Percentiles rank a stretch among this genome's conserved stretches.
Conservation (phyloP, 1,140 invertebrate genomes). For the Drosophila navojoa region DNA sequence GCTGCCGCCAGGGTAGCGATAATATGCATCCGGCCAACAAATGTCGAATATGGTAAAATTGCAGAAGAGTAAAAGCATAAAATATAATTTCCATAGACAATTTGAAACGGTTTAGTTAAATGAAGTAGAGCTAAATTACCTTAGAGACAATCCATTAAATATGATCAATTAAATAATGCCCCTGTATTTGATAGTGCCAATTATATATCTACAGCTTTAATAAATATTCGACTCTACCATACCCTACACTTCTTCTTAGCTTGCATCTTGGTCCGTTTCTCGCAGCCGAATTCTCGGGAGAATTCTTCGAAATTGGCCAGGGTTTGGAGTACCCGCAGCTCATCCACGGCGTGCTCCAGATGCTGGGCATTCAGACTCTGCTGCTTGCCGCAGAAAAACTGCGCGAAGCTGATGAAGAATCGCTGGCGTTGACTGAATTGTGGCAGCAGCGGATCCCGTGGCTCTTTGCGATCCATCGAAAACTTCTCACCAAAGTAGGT, state of each 20-base stretch:
- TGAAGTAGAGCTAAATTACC: no score
- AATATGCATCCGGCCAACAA: slow-evolving; percentile 37
- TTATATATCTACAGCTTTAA: no score
- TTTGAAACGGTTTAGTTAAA: no score
- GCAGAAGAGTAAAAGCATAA: background rate
- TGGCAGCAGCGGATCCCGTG: slow-evolving; percentile 79
- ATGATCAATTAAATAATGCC: no score
- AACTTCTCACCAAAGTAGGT: slow-evolving; percentile 57
- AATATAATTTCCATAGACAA: background rate
- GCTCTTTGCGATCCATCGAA: slow-evolving; percentile 36
- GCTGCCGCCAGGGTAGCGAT: slow-evolving; percentile 26
- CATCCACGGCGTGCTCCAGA: slow-evolving; percentile 92
- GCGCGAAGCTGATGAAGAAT: slow-evolving; percentile 93
- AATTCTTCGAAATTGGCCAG: slow-evolving; percentile 94
- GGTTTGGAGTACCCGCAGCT: slow-evolving; percentile 90
- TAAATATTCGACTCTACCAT: slow-evolving; percentile 86
- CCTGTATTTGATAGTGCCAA: no score
- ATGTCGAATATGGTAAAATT: slow-evolving; percentile 61
- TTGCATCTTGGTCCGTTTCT: slow-evolving; percentile 91
- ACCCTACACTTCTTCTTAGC: slow-evolving; percentile 92
- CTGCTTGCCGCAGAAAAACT: slow-evolving; percentile 94
- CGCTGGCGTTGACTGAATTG: slow-evolving; percentile 89
- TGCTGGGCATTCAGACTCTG: slow-evolving; percentile 90
- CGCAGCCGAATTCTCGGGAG: slow-evolving; percentile 89
- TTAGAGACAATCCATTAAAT: no score